Evolutionary conservation across 2,888 invertebrate species (phyloP).

Genomic region (Beris chalybata): DNA sequence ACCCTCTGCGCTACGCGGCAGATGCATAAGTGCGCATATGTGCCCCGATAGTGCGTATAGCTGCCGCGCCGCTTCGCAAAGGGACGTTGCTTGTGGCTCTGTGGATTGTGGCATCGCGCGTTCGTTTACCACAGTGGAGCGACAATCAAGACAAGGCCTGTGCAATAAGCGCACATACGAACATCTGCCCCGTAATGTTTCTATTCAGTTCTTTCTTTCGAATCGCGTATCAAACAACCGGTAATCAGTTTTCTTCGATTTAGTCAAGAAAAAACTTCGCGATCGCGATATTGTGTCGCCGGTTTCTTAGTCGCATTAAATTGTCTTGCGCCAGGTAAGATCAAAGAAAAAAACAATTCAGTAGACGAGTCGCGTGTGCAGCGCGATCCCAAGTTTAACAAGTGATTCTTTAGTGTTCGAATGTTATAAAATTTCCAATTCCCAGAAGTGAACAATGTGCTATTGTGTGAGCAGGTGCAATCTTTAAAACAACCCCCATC

Average conservation of each 20-base stretch:
- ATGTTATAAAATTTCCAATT: neutral
- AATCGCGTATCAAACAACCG: neutral
- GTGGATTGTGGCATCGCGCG: conserved; percentile 1
- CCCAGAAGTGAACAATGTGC: neutral
- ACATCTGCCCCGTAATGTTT: conserved; percentile 31
- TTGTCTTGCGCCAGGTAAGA: conserved; percentile 2
- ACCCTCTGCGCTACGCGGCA: conserved; percentile 8
- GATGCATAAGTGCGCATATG: conserved; percentile 16
- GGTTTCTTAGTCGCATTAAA: conserved; percentile 8
- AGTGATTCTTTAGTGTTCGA: conserved; percentile 13
- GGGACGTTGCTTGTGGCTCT: conserved; percentile 15
- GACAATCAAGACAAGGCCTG: conserved; percentile 4
- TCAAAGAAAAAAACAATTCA: neutral
- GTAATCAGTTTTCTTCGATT: neutral
- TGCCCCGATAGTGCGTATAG: neutral
- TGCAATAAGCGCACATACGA: conserved; percentile 10
- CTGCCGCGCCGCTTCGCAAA: conserved; percentile 12
- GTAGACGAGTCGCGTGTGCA: conserved; percentile 25
- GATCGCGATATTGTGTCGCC: conserved; percentile 17
- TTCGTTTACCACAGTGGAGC: neutral
- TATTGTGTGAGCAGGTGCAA: neutral
- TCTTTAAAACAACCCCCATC: neutral
- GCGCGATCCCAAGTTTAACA: conserved; percentile 19
- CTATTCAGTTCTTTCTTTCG: conserved; percentile 17
- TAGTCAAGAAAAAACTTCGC: conserved; percentile 17